Evolutionary conservation across 2,888 invertebrate genomes (phyloP).

Genomic region (Conus canariensis): DNA sequence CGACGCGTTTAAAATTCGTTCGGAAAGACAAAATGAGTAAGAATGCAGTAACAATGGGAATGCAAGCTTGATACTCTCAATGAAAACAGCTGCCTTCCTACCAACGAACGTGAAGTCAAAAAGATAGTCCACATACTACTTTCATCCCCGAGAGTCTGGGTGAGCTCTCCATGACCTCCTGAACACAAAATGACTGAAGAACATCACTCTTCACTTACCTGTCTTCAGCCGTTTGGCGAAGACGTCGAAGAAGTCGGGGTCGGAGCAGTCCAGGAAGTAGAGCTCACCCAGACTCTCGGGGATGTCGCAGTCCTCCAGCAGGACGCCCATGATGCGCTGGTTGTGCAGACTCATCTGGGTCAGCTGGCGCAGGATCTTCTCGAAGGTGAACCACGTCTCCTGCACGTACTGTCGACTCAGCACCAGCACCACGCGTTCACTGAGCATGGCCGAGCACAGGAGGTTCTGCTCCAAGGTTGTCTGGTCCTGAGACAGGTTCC

Average conservation of each 20-base stretch:
- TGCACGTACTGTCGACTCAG: slow-evolving; percentile 64
- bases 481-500: slow-evolving; percentile 5
- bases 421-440: slow-evolving; percentile 70
- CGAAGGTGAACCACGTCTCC: slow-evolving; percentile 67
- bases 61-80: too few relatives aligned
- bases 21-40: too few relatives aligned
- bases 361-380: slow-evolving; percentile 67
- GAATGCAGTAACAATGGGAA: too few relatives aligned
- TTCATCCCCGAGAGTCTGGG: too few relatives aligned
- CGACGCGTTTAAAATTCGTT: too few relatives aligned
- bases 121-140: too few relatives aligned
- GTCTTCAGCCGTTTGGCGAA: slow-evolving; percentile 64
- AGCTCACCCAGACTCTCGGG: slow-evolving; percentile 66
- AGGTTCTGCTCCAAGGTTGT: slow-evolving; percentile 59
- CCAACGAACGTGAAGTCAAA: too few relatives aligned
- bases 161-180: too few relatives aligned
- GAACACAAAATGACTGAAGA: too few relatives aligned
- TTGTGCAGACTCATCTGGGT: slow-evolving; percentile 66
- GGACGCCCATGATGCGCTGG: slow-evolving; percentile 67
- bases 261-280: slow-evolving; percentile 62
- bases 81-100: too few relatives aligned
- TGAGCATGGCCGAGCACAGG: slow-evolving; percentile 72
- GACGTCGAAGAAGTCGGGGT: slow-evolving; percentile 63
- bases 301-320: slow-evolving; percentile 68
- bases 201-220: slow-evolving; percentile 54